These are phyloP conservation scores for Synergus japonicus DNA, from an alignment of 2,888 invertebrate genomes.

Conservation along the genomic window DNA sequence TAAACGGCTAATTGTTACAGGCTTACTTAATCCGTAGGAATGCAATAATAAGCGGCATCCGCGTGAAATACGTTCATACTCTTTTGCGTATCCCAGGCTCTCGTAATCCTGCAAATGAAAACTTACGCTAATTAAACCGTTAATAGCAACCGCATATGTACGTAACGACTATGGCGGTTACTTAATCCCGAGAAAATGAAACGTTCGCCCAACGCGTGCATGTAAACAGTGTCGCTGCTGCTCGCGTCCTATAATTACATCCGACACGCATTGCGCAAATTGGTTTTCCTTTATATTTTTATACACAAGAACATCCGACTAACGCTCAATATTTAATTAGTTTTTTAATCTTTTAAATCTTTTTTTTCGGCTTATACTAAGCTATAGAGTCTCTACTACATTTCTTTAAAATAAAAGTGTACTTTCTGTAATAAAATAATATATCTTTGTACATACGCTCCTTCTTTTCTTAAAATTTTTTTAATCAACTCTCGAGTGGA, in stretches of 20 bases:
- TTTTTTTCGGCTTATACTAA: neutral
- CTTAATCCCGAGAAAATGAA: slow-evolving; percentile 76
- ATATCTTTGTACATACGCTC: no score
- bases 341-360: neutral
- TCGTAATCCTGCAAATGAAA: slow-evolving; percentile 75
- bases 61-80: slow-evolving; percentile 63
- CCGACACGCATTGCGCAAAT: slow-evolving; percentile 54
- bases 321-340: neutral
- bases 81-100: slow-evolving; percentile 51
- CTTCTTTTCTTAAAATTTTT: neutral
- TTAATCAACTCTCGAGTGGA: neutral
- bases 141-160: slow-evolving; percentile 73
- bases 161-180: slow-evolving; percentile 70
- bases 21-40: slow-evolving; percentile 65
- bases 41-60: slow-evolving; percentile 68
- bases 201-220: slow-evolving; percentile 66
- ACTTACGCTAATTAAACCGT: slow-evolving; percentile 77
- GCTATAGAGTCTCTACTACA: neutral
- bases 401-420: neutral
- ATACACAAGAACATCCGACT: neutral
- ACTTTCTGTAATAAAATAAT: no score
- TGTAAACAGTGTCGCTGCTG: slow-evolving; percentile 59
- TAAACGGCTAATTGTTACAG: slow-evolving; percentile 64
- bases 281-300: slow-evolving; percentile 49
- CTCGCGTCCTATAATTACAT: slow-evolving; percentile 54